Percentiles rank a stretch among this genome's conserved stretches.
phyloP scores from a whole-genome alignment of 2,888 invertebrate genomes.

The Cataglyphis rosenhaueri region DNA sequence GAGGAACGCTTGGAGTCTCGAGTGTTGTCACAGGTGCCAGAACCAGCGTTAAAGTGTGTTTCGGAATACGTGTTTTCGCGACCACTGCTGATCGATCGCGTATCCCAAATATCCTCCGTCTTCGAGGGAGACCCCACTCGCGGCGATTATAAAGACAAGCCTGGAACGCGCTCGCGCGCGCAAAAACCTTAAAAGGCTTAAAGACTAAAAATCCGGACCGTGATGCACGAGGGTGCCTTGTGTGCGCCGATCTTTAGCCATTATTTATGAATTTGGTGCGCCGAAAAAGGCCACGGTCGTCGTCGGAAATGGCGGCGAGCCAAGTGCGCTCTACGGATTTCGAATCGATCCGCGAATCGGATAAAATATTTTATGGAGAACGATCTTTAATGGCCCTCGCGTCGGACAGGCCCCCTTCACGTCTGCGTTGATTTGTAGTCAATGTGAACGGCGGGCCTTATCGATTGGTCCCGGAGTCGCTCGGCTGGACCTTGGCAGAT shows the following conservation, averaged over 20 bases:
- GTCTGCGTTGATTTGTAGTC: slow-evolving; percentile 74
- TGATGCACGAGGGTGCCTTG: slow-evolving; percentile 72
- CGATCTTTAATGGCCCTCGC: slow-evolving; percentile 75
- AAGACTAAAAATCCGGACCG: slow-evolving; percentile 83
- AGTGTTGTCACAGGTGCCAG: slow-evolving; percentile 41
- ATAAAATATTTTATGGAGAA: slow-evolving; percentile 82
- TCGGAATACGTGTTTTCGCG: slow-evolving; percentile 62
- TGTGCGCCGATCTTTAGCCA: slow-evolving; percentile 78
- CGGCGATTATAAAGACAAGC: slow-evolving; percentile 66
- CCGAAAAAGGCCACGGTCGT: slow-evolving; percentile 76
- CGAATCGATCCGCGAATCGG: slow-evolving; percentile 79
- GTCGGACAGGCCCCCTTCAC: slow-evolving; percentile 61
- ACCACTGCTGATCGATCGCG: slow-evolving; percentile 66
- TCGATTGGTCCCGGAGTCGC: slow-evolving; percentile 67
- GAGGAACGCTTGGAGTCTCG: not conserved
- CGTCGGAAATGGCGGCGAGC: slow-evolving; percentile 51
- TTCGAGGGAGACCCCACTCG: slow-evolving; percentile 41
- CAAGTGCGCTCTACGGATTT: slow-evolving; percentile 73
- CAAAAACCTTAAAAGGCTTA: slow-evolving; percentile 84
- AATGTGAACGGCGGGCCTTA: slow-evolving; percentile 69
- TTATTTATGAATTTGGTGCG: slow-evolving; percentile 84
- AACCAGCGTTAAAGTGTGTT: slow-evolving; percentile 56
- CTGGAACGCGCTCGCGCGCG: slow-evolving; percentile 60
- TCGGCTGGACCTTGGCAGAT: slow-evolving; percentile 44
- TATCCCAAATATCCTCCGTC: slow-evolving; percentile 62